Evolutionary conservation across 1,140 invertebrate genomes (phyloP), one percentile per base, ranked within the genome.

Genomic region (Helicoverpa zea): DNA sequence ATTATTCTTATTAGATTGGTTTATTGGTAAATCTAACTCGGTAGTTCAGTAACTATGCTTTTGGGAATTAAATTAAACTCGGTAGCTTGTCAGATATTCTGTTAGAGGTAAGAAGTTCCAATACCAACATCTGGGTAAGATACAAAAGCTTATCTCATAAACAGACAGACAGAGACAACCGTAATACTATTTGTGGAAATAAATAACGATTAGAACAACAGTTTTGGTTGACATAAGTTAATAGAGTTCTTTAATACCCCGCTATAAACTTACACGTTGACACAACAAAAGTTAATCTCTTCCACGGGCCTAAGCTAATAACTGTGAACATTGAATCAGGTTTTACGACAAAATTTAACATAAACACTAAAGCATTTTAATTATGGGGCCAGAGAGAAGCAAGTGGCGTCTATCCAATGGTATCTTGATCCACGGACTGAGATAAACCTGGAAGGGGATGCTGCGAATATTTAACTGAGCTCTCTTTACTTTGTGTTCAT

Each of bases 351-450:
- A 49, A 75, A 49, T 75, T 75, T 52, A 61, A 75, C 73, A 75
- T 61, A 75, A 75, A 75, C 73, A 75, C 54, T 75, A 75, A 75
- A 75, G 73, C 73, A 75, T 75, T 75, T 75, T 75, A 75, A 75
- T 75, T 75, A 75, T 43, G 43, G 56, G 73, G 56, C 30, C 58
- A 35, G 73, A 18, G 43, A 16, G 43, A 29, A 43, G 52, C 9
- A 58, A 73, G 73, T 56, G 73, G 56, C 73, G 56, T 16, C 68
- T 29, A 35, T 13, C 23, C 58, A 13, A 3, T 10, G 35, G 29
- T 61, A 75, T 75, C 73, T 72, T 61, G 73, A 75, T 75, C 35
- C 35, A 18, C 35, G 47, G 58, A 63, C 54, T 29, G 13, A 75
- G 56, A 59, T 75, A 61, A 75, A 30, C 18, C 49, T 64, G 63